Evolutionary conservation across 2,888 invertebrate genomes (phyloP).

Genomic region (Neocrepidodera transversa): DNA sequence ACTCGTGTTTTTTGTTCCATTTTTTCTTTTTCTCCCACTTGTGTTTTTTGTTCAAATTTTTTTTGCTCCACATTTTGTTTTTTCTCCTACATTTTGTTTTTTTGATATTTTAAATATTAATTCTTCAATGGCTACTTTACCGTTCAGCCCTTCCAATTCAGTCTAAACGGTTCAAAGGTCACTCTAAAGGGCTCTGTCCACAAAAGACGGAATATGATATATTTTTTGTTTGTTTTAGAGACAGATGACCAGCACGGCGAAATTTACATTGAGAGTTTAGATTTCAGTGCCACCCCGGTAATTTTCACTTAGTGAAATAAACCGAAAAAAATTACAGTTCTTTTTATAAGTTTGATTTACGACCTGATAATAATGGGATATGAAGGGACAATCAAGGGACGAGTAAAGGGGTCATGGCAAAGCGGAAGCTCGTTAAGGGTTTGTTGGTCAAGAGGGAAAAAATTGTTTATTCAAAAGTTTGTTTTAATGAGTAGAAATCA

Average conservation of each 20-base stretch:
- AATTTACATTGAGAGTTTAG: background rate
- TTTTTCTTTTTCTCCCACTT: too few species aligned
- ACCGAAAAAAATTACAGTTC: slow-evolving; percentile 31
- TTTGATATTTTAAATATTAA: too few species aligned
- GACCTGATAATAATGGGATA: slow-evolving; percentile 29
- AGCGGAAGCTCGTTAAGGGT: background rate
- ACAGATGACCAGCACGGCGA: slow-evolving; percentile 19
- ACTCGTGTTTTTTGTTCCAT: too few species aligned
- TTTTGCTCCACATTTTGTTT: too few species aligned
- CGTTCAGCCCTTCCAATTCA: too few species aligned
- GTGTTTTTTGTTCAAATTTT: too few species aligned
- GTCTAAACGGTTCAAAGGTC: background rate
- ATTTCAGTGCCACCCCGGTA: slow-evolving; percentile 26
- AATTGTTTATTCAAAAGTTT: too few species aligned
- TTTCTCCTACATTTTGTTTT: too few species aligned
- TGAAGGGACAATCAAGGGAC: background rate
- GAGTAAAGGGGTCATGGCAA: background rate
- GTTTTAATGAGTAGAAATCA: too few species aligned
- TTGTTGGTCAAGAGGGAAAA: background rate
- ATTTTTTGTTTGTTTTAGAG: slow-evolving; percentile 16
- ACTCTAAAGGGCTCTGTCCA: background rate
- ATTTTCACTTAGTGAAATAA: slow-evolving; percentile 30
- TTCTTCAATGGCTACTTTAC: too few species aligned
- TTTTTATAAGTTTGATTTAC: slow-evolving; percentile 34
- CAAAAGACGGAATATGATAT: background rate